A percentile compares a stretch with the other conserved stretches of the same genome.
These are phyloP conservation scores for Scaeva pyrastri DNA, from an alignment of 2,888 invertebrate species.

Conservation along the genomic window DNA sequence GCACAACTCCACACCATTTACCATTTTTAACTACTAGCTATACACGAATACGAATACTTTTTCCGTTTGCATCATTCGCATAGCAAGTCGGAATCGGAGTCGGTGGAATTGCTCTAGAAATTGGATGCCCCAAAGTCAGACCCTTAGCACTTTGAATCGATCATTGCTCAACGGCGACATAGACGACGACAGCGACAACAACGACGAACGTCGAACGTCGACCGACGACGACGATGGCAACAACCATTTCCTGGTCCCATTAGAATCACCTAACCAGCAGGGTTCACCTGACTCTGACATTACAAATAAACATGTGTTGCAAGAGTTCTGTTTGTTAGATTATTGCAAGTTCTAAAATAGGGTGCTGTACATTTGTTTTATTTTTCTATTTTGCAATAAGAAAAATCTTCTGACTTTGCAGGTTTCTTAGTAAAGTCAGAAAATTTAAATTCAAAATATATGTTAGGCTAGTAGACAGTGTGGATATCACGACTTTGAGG, in stretches of 20 bases:
- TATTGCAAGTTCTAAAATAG: constrained; percentile 6
- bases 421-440: no score
- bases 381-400: not conserved
- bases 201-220: not conserved
- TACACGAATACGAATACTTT: constrained; percentile 39
- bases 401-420: no score
- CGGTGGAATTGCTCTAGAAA: constrained; percentile 51
- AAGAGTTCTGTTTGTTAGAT: constrained; percentile 49
- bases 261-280: constrained; percentile 60
- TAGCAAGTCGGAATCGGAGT: not conserved
- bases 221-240: constrained; percentile 1
- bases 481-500: no score
- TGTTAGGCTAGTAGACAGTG: no score
- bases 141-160: constrained; percentile 68
- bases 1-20: constrained; percentile 61
- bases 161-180: constrained; percentile 64
- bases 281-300: constrained; percentile 71
- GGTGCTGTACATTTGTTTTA: not conserved
- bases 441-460: no score
- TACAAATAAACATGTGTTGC: constrained; percentile 51
- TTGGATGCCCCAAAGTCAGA: constrained; percentile 71
- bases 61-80: constrained; percentile 52
- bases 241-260: constrained; percentile 71
- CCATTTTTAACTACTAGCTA: constrained; percentile 47
- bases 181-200: constrained; percentile 14